Conservation (phyloP, 1,140 invertebrate species). For the Caenorhabditis elegans region DNA sequence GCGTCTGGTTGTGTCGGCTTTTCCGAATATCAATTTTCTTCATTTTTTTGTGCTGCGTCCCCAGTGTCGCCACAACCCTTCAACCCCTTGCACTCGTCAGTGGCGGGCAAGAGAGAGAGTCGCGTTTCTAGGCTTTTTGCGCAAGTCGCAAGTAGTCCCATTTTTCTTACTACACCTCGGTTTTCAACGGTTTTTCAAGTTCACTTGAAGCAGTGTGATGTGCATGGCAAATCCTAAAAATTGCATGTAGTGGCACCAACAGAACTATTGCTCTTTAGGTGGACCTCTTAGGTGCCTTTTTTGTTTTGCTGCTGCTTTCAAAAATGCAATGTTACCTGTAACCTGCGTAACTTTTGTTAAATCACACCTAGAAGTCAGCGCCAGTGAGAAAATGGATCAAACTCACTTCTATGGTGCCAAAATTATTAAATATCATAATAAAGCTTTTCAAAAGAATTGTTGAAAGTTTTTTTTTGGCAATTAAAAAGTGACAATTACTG, state of each 20-base stretch:
- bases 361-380: too few species aligned
- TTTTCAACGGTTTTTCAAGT: slow-evolving; percentile 21
- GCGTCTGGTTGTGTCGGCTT: background rate
- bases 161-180: background rate
- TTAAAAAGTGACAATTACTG: too few species aligned
- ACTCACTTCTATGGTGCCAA: too few species aligned
- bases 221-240: background rate
- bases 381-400: too few species aligned
- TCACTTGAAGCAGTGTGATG: background rate
- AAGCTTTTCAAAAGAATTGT: too few species aligned
- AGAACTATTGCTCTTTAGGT: background rate
- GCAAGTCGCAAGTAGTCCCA: background rate
- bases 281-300: background rate
- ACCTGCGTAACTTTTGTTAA: too few species aligned
- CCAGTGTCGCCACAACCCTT: background rate
- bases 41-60: background rate
- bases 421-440: too few species aligned
- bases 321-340: background rate
- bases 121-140: background rate
- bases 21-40: slow-evolving; percentile 16
- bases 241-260: background rate
- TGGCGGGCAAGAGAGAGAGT: background rate
- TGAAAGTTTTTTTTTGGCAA: too few species aligned
- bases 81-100: background rate
- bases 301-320: background rate